Evolutionary conservation across 2,113 vertebrate genomes (phyloP).

Genomic region (Andinoacara biseriatus): DNA sequence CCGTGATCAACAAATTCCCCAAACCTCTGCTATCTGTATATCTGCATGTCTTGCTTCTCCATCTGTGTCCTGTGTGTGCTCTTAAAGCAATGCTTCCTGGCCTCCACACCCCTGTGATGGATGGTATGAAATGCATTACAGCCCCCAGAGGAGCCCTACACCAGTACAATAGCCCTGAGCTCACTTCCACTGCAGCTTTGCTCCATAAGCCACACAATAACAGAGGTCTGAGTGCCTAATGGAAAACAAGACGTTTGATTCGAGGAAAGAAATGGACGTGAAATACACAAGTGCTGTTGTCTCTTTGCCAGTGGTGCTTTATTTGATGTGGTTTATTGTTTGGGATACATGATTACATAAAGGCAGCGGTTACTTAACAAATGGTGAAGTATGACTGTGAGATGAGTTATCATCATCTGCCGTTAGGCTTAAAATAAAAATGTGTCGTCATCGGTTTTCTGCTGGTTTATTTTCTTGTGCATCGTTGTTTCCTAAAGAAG

Average conservation of each 20-base stretch:
- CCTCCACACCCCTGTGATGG: conserved; percentile 75
- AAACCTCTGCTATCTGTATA: conserved; percentile 53
- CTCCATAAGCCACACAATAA: conserved; percentile 47
- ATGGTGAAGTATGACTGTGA: background rate
- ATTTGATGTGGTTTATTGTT: conserved; percentile 14
- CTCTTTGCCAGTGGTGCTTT: background rate
- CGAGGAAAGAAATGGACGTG: conserved; percentile 28
- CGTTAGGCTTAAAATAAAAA: background rate
- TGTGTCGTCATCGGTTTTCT: background rate
- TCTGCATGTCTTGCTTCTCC: conserved; percentile 63
- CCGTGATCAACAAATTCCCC: conserved; percentile 37
- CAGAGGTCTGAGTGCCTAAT: conserved; percentile 51
- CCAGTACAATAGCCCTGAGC: conserved; percentile 75
- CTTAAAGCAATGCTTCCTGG: conserved; percentile 75
- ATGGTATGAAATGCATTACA: conserved; percentile 75
- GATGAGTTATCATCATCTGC: background rate
- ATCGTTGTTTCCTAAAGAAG: background rate
- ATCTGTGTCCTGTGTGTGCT: conserved; percentile 77
- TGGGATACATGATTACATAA: background rate
- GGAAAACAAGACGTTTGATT: conserved; percentile 59
- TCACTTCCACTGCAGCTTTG: conserved; percentile 70
- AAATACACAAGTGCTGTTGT: background rate
- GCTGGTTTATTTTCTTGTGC: background rate
- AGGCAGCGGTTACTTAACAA: background rate
- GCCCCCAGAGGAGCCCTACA: conserved; percentile 76